Evolutionary conservation across 2,113 vertebrate genomes (phyloP).

Genomic region (Scytalopus superciliaris): DNA sequence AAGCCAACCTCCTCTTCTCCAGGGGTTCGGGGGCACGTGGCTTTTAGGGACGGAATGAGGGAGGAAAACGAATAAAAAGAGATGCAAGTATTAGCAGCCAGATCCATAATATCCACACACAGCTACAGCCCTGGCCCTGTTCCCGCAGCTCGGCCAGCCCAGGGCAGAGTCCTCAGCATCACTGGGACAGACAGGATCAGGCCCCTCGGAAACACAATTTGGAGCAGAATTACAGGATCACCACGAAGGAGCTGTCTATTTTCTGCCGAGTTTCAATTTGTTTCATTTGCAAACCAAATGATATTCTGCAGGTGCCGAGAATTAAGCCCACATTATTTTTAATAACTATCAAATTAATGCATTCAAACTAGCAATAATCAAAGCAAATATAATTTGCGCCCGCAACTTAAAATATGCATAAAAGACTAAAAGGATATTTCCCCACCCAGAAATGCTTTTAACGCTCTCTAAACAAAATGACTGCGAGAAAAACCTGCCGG

Average conservation of each 20-base stretch:
- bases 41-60: conserved; percentile 31
- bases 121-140: background rate
- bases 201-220: background rate
- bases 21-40: background rate
- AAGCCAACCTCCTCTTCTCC: conserved; percentile 34
- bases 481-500: background rate
- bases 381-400: conserved; percentile 18
- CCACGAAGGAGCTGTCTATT: background rate
- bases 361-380: background rate
- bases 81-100: conserved; percentile 46
- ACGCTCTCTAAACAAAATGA: conserved; percentile 1
- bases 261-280: background rate
- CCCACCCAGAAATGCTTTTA: background rate
- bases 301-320: conserved; percentile 6
- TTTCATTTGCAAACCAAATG: conserved; percentile 33
- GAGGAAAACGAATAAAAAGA: conserved; percentile 49
- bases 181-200: background rate
- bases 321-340: conserved; percentile 16
- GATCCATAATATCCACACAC: background rate
- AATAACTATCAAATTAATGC: conserved; percentile 1
- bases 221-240: background rate
- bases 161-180: background rate
- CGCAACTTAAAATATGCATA: background rate
- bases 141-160: background rate
- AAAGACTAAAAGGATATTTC: background rate